Evolutionary conservation across 2,113 vertebrate species (phyloP), one percentile per base, ranked within the genome.

Genomic region (Dendropsophus ebraccatus): DNA sequence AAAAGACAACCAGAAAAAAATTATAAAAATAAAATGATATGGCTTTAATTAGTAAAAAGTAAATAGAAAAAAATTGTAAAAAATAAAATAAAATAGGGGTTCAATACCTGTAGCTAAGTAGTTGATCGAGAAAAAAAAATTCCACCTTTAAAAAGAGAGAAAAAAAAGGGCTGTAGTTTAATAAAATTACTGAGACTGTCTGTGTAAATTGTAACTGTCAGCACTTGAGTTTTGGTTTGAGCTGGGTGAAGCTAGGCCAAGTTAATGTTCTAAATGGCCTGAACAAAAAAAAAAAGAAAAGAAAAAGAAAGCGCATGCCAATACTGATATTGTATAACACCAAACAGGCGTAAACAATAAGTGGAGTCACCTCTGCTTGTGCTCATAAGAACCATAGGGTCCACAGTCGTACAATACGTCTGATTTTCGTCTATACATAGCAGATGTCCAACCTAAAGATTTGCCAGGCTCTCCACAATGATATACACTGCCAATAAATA

Each of bases 311-410:
- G 25, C 28, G 21, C 45, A 16, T 58, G 65, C 76, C 76, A 80
- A 32, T n/a, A 30, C 23, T 72, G 84, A 72, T 80, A 80, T 80
- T 80, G 79, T 80, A 80, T 86, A 86, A 86, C 37, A 72, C 76
- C 84, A 80, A 80, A 86, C 76, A 86, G 76, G 84, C 70, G 62
- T 80, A 58, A 86, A 80, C 32, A 86, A 80, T 80, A 37, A 86
- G 76, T 41, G n/a, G n/a, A 56, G 50, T 69, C 54, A 21, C 62
- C 84, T 70, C 75, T 79, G 47, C 67, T 56, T 58, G 62, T 21
- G 14, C 70, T n/a, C 23, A 45, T 72, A 37, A 86, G 84, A 58
- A 80, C 58, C 45, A 56, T 70, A 30, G 65, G 25, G 76, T 72
- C 84, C n/a, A 19, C 10, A 19, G 65, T 23, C 49, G 72, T 79